Percentiles rank a stretch among this genome's conserved stretches.
These are phyloP conservation scores for Selene dorsalis DNA, from an alignment of 2,797 vertebrate species.

Conservation along the genomic window DNA sequence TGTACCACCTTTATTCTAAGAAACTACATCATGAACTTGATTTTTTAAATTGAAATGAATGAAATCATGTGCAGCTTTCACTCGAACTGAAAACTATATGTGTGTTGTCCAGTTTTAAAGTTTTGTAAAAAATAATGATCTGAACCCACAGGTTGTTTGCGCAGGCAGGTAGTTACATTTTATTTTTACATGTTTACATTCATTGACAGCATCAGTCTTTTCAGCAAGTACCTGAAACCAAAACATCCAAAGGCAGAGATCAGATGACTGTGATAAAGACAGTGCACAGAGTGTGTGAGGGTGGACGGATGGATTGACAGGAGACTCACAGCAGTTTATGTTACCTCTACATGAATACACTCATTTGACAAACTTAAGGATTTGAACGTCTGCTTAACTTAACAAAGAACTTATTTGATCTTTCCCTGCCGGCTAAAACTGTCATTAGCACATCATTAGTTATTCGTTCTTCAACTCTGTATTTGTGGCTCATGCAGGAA, in stretches of 20 bases:
- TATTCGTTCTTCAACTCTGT: neutral
- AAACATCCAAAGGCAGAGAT: neutral
- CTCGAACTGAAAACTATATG: too few relatives aligned
- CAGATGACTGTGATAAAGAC: too few relatives aligned
- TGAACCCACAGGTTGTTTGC: too few relatives aligned
- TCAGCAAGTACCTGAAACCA: neutral
- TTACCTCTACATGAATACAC: neutral
- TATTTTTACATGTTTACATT: too few relatives aligned
- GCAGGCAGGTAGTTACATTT: too few relatives aligned
- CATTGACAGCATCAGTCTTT: neutral
- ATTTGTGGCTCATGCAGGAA: neutral
- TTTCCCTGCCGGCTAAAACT: neutral
- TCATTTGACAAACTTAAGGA: neutral
- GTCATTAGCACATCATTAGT: too few relatives aligned
- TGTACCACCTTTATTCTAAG: neutral
- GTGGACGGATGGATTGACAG: neutral
- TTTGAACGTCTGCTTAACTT: too few relatives aligned
- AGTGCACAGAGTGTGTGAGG: neutral
- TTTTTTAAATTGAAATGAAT: too few relatives aligned
- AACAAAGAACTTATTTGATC: neutral
- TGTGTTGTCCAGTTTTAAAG: too few relatives aligned
- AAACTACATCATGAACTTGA: neutral
- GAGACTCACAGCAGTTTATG: too few relatives aligned
- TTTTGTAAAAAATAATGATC: too few relatives aligned
- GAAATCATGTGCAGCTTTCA: neutral